phyloP scores from a whole-genome alignment of 2,113 vertebrate species.

The Stigmatopora argus region DNA sequence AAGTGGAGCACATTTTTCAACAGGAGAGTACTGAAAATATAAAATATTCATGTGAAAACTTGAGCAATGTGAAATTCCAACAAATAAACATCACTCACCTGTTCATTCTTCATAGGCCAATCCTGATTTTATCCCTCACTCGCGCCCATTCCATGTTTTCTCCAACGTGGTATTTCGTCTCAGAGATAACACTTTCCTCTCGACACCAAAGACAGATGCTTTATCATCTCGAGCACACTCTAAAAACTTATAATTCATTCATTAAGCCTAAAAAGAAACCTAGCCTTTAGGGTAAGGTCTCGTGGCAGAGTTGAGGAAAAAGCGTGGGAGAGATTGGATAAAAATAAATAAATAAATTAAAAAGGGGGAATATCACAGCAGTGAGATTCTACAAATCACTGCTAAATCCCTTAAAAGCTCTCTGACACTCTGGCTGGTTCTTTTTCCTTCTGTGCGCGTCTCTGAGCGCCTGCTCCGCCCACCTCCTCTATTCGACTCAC shows the following conservation, averaged over 20 bases:
- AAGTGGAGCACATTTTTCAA: neutral
- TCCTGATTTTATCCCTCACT: conserved; percentile 39
- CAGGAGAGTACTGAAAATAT: neutral
- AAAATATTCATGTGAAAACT: neutral
- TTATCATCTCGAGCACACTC: conserved; percentile 48
- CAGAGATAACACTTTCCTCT: conserved; percentile 37
- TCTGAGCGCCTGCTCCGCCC: conserved; percentile 37
- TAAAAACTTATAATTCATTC: conserved; percentile 15
- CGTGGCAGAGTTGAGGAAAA: conserved; percentile 46
- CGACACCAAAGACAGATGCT: conserved; percentile 41
- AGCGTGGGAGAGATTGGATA: neutral
- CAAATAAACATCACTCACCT: conserved; percentile 41
- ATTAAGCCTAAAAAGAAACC: conserved; percentile 24
- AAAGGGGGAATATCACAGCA: conserved; percentile 53
- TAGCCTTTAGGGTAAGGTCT: conserved; percentile 28
- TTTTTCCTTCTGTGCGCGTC: conserved; percentile 34
- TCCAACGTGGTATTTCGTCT: conserved; percentile 36
- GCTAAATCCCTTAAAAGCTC: conserved; percentile 78
- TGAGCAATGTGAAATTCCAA: neutral
- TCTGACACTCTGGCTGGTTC: conserved; percentile 33
- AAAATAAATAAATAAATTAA: too few species aligned
- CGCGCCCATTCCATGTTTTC: conserved; percentile 30
- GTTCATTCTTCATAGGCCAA: conserved; percentile 54
- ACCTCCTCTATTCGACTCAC: conserved; percentile 18
- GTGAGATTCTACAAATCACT: conserved; percentile 71